Percentiles rank a stretch among this genome's conserved stretches.
phyloP scores from a whole-genome alignment of 2,113 vertebrate species.

The Catharus bicknelli region DNA sequence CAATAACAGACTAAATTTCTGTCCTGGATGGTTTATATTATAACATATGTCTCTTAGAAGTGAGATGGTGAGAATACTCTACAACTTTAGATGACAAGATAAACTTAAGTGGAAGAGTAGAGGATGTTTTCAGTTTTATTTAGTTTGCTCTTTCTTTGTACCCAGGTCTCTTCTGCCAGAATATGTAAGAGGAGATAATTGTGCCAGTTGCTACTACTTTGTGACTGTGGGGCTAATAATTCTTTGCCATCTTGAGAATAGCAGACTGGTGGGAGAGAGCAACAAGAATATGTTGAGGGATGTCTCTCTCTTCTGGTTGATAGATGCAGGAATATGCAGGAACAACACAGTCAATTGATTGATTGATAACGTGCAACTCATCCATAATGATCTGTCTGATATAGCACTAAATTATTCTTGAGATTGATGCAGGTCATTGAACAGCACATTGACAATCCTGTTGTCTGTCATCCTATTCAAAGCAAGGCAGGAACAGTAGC shows the following conservation, averaged over 20 bases:
- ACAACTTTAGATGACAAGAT: neutral
- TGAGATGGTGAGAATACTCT: neutral
- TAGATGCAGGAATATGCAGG: constrained; percentile 71
- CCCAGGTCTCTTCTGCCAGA: neutral
- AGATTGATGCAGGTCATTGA: constrained; percentile 76
- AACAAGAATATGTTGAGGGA: constrained; percentile 31
- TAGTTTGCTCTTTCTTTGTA: neutral
- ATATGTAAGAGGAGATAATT: neutral
- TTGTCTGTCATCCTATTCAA: constrained; percentile 64
- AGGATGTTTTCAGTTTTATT: neutral
- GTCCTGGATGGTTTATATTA: neutral
- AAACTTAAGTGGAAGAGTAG: neutral
- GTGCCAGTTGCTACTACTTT: neutral
- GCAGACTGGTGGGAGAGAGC: constrained; percentile 26
- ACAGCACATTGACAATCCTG: constrained; percentile 60
- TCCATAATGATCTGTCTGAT: constrained; percentile 72
- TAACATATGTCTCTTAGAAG: neutral
- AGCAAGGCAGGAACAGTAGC: constrained; percentile 31
- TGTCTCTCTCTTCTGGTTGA: constrained; percentile 53
- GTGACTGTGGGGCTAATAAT: constrained; percentile 4
- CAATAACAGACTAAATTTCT: neutral
- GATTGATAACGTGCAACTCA: constrained; percentile 64
- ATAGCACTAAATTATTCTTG: constrained; percentile 72
- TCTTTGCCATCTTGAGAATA: constrained; percentile 6
- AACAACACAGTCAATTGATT: constrained; percentile 63